Base-by-base conservation (phyloP, 2,113 vertebrate species). In the Leptocoma aspasia region DNA sequence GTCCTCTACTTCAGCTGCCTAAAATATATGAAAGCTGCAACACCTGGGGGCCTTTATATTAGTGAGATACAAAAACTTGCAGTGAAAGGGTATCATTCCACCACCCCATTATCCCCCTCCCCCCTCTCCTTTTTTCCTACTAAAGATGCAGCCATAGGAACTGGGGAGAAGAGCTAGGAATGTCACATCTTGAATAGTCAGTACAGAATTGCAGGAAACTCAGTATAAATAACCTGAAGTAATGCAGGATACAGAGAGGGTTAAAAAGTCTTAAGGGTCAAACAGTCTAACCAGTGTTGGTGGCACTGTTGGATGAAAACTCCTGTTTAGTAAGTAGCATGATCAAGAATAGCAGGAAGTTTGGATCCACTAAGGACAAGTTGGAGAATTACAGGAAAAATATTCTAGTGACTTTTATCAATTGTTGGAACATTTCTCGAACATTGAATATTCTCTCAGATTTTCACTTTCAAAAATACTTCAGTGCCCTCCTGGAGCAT, bases 371-470 rank as follows among this genome's bases (percentile, higher is more conserved):
- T 47, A 70, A 54, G 54, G 84, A 66, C 18, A 70, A 82, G 27
- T 1, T 30, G 18, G 13, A 76, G 47, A 95, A 82, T 64, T 64
- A 56, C 2, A 57, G 0, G 4, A 81, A 80, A 86, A 81, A 89
- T 35, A 86, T 47, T 68, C 59, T 31, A 79, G 49, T 75, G 39
- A 64, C 65, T 91, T 92, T 26, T 53, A 91, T 71, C 49, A 82
- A 15, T 60, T 85, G 71, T 47, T 90, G 70, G 31, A 87, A 76
- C 7, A 26, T 65, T 93, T 94, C 78, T 93, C 14, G 15, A 90
- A 82, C 82, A 85, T 47, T 92, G 78, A 90, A 19, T 88, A 90
- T 85, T 84, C 82, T 90, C 45, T 94, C 73, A 90, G 61, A 85
- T 84, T 66, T 94, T 78, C 47, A 84, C 42, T 63, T 96, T 89